Conservation (phyloP, 1,140 invertebrate genomes). For the Armadillidium nasatum region DNA sequence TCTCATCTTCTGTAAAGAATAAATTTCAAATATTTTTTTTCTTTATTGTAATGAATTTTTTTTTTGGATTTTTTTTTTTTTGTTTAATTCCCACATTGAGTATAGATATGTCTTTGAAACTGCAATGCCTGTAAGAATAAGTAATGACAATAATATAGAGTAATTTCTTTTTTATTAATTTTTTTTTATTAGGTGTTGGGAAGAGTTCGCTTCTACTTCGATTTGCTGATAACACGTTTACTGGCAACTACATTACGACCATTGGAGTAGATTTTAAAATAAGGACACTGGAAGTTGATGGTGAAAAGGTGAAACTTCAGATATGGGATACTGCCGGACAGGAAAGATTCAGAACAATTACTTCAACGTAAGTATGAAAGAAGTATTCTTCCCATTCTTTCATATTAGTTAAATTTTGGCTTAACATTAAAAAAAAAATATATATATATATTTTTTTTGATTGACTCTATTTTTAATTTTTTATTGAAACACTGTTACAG, state of each 20-base stretch:
- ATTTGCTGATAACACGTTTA: conserved; percentile 97
- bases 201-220: conserved; percentile 95
- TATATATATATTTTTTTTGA: neutral
- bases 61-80: too few species aligned
- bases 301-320: conserved; percentile 96
- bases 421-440: neutral
- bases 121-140: too few species aligned
- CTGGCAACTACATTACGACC: conserved; percentile 97
- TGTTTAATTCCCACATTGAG: too few species aligned
- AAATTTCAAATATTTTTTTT: too few species aligned
- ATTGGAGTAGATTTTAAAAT: conserved; percentile 99
- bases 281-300: conserved; percentile 93
- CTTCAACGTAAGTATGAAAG: conserved; percentile 54
- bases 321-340: conserved; percentile 77
- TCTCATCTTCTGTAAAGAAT: too few species aligned
- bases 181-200: conserved; percentile 77
- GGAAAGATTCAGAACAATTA: conserved; percentile 62
- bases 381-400: too few species aligned
- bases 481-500: conserved; percentile 22
- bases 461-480: conserved; percentile 1
- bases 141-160: too few species aligned
- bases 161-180: too few species aligned
- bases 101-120: too few species aligned
- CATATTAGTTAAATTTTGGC: neutral
- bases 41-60: too few species aligned